Evolutionary conservation across 2,888 invertebrate species (phyloP).

Genomic region (Ichneumon xanthorius): DNA sequence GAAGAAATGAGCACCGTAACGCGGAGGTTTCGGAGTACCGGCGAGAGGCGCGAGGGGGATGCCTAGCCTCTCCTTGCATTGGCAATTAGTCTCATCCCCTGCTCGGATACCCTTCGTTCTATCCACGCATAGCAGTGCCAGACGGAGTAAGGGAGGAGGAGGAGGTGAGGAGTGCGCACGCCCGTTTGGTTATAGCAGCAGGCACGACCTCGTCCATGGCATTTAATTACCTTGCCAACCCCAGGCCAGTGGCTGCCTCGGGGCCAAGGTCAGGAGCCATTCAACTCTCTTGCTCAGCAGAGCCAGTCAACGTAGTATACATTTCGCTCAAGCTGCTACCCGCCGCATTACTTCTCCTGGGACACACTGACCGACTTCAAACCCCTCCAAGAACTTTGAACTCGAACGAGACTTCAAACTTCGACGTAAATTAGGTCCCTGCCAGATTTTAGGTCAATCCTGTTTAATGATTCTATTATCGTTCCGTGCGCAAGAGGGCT

Average conservation of each 20-base stretch:
- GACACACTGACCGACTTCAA: slow-evolving; percentile 84
- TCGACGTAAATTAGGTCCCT: slow-evolving; percentile 33
- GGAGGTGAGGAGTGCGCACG: slow-evolving; percentile 63
- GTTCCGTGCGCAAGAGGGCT: neutral
- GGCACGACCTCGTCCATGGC: slow-evolving; percentile 80
- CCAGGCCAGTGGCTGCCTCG: slow-evolving; percentile 78
- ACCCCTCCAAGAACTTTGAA: slow-evolving; percentile 65
- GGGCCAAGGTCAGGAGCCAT: slow-evolving; percentile 84
- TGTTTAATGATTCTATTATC: neutral
- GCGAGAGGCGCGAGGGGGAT: slow-evolving; percentile 66
- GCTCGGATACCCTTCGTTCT: slow-evolving; percentile 79
- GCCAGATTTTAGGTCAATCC: slow-evolving; percentile 8
- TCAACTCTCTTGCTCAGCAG: slow-evolving; percentile 77
- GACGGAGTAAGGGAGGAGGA: slow-evolving; percentile 26
- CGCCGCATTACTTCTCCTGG: slow-evolving; percentile 69
- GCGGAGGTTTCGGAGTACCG: slow-evolving; percentile 73
- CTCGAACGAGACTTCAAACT: slow-evolving; percentile 61
- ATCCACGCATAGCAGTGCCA: slow-evolving; percentile 71
- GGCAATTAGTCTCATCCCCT: slow-evolving; percentile 83
- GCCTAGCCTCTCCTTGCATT: slow-evolving; percentile 79
- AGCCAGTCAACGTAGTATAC: slow-evolving; percentile 65
- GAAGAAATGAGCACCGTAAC: slow-evolving; percentile 81
- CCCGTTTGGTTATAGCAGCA: slow-evolving; percentile 78
- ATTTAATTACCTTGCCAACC: slow-evolving; percentile 84
- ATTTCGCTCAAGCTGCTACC: slow-evolving; percentile 74